Evolutionary conservation across 2,888 invertebrate genomes (phyloP), one percentile per base, ranked within the genome.

Genomic region (Drosophila quasianomalipes): DNA sequence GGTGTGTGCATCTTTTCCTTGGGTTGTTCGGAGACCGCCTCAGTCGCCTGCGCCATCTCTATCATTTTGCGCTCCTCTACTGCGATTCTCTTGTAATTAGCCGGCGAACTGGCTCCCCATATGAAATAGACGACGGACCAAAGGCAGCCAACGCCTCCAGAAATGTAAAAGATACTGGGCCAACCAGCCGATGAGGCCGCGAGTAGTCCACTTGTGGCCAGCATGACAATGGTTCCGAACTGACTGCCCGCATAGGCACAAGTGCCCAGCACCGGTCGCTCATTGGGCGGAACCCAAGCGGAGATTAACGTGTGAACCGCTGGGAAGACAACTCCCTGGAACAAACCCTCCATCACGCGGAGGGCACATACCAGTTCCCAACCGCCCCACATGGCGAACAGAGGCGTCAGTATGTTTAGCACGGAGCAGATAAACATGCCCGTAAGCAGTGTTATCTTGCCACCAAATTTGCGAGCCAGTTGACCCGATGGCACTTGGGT

Each of bases 131-230:
- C 70, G 0, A 95, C 71, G 0, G 95, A 93, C 96, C 96, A 97
- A 0, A 95, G 26, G 0, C 95, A 90, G 0, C 96, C 96, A 1
- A 95, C 91, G 9, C 94, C 94, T 0, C 97, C 97, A 82, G 96
- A 96, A 1, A 95, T 92, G 90, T 97, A 97, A 93, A 97, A 97
- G 68, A 96, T 96, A 10, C 96, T 95, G 0, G 96, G 96, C 97
- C 97, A 97, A 0, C 97, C 97, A 85, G 95, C 94, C 0, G 93
- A 81, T 0, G 96, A 95, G 0, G 95, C 95, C 0, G 96, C 94
- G 52, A 98, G 94, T 4, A 95, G 93, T 0, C 97, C 97, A n/a
- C 97, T 96, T 30, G 95, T 81, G 30, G 96, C 95, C 89, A 97
- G 92, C 83, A 97, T 96, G 1, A 97, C 91, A 0, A 97, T 96